Base-by-base conservation (phyloP, 2,888 invertebrate species). In the Branchipolynoe longqiensis region DNA sequence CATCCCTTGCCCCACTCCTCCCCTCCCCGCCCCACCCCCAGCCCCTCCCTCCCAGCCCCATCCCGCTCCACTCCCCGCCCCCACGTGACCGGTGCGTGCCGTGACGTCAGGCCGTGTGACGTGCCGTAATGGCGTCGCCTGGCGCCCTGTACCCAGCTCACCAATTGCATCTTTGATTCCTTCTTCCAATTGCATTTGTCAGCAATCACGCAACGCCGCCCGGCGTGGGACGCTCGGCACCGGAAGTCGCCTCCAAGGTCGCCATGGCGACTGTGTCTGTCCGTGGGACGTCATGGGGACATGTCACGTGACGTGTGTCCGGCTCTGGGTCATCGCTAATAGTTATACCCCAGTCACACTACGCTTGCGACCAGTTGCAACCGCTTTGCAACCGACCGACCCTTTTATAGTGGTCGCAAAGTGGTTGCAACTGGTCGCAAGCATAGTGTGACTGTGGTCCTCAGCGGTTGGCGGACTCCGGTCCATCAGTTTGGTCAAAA, bases 131-230 rank as follows among this genome's bases (percentile, higher is more conserved):
- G 54, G 78, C 78, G 78, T 8, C 41, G 48, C 41, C 54, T 25
- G 48, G 14, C 14, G 33, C 25, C 78, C 31, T 22, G 18, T n/a
- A n/a, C n/a, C n/a, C n/a, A 25, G 78, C 41, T 78, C 78, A 41
- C 25, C 41, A 78, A 78, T 78, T 78, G 78, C 78, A 28, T 78
- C 78, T 78, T 78, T 78, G 78, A 78, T 78, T 78, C 33, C 78
- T 18, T 78, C 78, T 78, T 78, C 78, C 41, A 41, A 78, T 78
- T 54, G 18, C 78, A 78, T 78, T 78, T 78, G 54, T 78, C 78
- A 78, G 78, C 54, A 22, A 78, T 78, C 78, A 78, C 78, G 78
- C 78, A 33, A 78, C 31, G 18, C 36, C 36, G 4, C 62, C 2
- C 28, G 28, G 62, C 3, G 62, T 31, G 62, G 31, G 62, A 62